These are phyloP conservation scores for Poeciliopsis retropinna DNA, from an alignment of 2,113 vertebrate genomes.

Conservation along the genomic window DNA sequence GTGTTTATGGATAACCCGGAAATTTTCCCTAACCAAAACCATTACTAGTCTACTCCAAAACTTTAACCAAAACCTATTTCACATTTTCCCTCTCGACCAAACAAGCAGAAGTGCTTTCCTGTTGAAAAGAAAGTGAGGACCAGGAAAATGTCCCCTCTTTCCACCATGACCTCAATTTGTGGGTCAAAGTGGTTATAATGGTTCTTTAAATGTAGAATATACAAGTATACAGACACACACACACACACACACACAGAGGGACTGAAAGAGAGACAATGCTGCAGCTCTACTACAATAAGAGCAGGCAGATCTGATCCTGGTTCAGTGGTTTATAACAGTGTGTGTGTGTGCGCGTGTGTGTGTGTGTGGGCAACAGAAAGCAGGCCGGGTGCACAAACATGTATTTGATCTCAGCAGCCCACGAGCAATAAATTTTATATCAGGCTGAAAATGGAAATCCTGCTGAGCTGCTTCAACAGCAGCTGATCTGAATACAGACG, in stretches of 20 bases:
- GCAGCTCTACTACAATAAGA: background rate
- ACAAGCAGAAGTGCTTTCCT: no score
- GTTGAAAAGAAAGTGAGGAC: no score
- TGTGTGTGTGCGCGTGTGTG: background rate
- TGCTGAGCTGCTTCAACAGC: conserved; percentile 36
- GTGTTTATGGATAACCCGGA: no score
- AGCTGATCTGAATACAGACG: conserved; percentile 57
- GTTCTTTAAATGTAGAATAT: no score
- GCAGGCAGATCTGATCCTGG: conserved; percentile 1
- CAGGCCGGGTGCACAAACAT: conserved; percentile 25
- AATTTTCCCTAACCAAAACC: no score
- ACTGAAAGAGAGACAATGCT: background rate
- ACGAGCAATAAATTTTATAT: conserved; percentile 64
- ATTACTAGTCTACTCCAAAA: no score
- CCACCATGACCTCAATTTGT: no score
- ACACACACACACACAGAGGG: background rate
- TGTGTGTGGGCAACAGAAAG: conserved; percentile 30
- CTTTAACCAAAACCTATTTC: no score
- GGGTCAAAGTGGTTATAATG: no score
- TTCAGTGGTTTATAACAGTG: background rate
- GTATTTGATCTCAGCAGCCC: conserved; percentile 53
- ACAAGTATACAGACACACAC: no score
- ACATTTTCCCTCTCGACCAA: no score
- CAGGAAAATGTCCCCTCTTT: no score
- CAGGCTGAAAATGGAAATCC: conserved; percentile 68